phyloP scores from a whole-genome alignment of 2,888 invertebrate genomes.

The Cosmopolites sordidus region DNA sequence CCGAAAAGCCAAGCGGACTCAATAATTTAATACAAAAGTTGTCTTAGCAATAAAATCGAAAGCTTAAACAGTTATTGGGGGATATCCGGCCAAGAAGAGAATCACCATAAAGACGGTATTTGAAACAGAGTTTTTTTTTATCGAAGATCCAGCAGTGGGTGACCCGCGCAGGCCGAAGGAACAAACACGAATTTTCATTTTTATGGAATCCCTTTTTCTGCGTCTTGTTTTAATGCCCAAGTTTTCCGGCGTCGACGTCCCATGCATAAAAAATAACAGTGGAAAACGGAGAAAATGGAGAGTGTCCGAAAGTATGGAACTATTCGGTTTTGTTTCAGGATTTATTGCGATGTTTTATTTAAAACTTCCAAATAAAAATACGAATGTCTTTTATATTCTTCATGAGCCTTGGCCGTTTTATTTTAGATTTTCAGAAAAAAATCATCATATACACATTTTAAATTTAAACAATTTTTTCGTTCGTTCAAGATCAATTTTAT shows the following conservation, averaged over 20 bases:
- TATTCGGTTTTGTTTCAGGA: conserved; percentile 15
- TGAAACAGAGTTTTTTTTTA: conserved; percentile 33
- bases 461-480: too few species aligned
- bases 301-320: conserved; percentile 9
- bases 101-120: conserved; percentile 32
- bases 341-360: conserved; percentile 24
- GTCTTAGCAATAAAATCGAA: conserved; percentile 19
- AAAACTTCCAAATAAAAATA: conserved; percentile 13
- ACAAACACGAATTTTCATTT: conserved; percentile 30
- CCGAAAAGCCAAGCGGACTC: neutral
- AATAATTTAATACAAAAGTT: conserved; percentile 22
- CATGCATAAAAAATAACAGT: conserved; percentile 20
- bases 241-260: conserved; percentile 19
- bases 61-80: conserved; percentile 16
- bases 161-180: conserved; percentile 12
- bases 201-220: conserved; percentile 33
- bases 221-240: conserved; percentile 24
- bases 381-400: too few species aligned
- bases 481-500: too few species aligned
- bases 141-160: too few species aligned
- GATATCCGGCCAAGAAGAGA: conserved; percentile 15
- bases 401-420: too few species aligned
- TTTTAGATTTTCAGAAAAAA: too few species aligned
- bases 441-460: too few species aligned
- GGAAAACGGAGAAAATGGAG: conserved; percentile 17